phyloP scores from a whole-genome alignment of 2,888 invertebrate genomes.

The Agonopterix subpropinquella region DNA sequence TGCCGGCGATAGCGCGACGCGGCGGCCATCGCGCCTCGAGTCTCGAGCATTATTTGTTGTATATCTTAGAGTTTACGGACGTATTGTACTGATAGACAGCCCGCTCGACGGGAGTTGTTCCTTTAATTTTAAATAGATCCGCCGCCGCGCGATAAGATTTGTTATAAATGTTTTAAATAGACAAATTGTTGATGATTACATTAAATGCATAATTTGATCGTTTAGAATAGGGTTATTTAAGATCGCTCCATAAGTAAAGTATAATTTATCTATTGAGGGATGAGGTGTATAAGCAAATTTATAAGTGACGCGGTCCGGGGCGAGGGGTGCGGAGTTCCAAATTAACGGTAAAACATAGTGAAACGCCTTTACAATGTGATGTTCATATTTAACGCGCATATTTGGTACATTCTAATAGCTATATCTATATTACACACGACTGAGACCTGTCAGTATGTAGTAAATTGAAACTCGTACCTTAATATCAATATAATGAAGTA shows the following conservation, averaged over 20 bases:
- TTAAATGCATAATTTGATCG: conserved; percentile 71
- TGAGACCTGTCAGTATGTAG: conserved; percentile 57
- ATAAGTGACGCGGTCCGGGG: conserved; percentile 59
- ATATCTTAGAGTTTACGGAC: conserved; percentile 56
- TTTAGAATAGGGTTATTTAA: conserved; percentile 75
- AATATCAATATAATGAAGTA: conserved; percentile 20
- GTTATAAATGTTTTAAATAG: conserved; percentile 67
- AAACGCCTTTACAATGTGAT: conserved; percentile 66
- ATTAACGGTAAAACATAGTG: conserved; percentile 60
- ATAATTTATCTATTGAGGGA: conserved; percentile 70
- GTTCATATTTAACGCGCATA: conserved; percentile 64
- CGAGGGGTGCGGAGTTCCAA: conserved; percentile 64
- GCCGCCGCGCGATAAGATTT: conserved; percentile 48
- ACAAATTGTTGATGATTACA: conserved; percentile 65
- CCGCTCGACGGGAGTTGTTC: conserved; percentile 33
- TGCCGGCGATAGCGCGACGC: conserved; percentile 19
- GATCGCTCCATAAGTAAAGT: conserved; percentile 73
- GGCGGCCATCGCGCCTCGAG: conserved; percentile 14
- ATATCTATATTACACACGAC: conserved; percentile 55
- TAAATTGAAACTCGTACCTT: conserved; percentile 53
- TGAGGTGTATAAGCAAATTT: conserved; percentile 61
- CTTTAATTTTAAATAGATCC: conserved; percentile 48
- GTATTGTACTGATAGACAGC: conserved; percentile 51
- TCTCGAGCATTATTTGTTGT: conserved; percentile 39
- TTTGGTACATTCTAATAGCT: conserved; percentile 58